These are phyloP conservation scores for Siniperca chuatsi DNA, from an alignment of 2,113 vertebrate genomes.

Conservation along the genomic window DNA sequence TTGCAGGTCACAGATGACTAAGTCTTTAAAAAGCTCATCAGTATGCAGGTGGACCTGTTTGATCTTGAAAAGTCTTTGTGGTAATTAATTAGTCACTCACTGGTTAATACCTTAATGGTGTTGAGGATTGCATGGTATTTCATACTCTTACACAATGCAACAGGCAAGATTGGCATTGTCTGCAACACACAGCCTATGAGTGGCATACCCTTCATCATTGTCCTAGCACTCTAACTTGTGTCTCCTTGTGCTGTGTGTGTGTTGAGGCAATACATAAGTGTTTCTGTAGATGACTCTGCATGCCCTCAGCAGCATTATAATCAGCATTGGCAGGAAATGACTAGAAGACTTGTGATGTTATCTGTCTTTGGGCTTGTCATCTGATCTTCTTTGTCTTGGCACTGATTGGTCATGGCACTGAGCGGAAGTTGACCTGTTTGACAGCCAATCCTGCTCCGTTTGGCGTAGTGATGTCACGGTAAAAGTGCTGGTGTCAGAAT, in stretches of 20 bases:
- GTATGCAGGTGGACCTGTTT: conserved; percentile 30
- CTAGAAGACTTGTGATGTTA: conserved; percentile 40
- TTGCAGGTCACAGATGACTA: not conserved
- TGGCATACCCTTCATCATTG: conserved; percentile 44
- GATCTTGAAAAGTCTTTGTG: not conserved
- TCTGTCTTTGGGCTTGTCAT: conserved; percentile 28
- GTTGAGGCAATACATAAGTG: not conserved
- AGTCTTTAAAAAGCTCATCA: not conserved
- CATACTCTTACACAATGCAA: not conserved
- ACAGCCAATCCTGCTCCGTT: conserved; percentile 22
- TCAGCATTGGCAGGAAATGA: conserved; percentile 53
- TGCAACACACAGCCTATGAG: conserved; percentile 21
- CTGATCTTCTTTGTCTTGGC: conserved; percentile 21
- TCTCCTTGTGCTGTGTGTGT: conserved; percentile 1
- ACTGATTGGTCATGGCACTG: conserved; percentile 34
- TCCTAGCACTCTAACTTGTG: not conserved
- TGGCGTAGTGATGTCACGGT: conserved; percentile 30
- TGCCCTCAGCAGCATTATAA: conserved; percentile 42
- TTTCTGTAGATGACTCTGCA: conserved; percentile 39
- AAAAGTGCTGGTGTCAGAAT: conserved; percentile 38
- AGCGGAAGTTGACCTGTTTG: not conserved
- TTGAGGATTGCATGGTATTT: conserved; percentile 36
- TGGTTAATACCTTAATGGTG: not conserved
- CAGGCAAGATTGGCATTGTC: not conserved
- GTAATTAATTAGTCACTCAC: not conserved